Evolutionary conservation across 2,797 vertebrate genomes (phyloP), one percentile per base, ranked within the genome.

Genomic region (Anomalospiza imberbis): DNA sequence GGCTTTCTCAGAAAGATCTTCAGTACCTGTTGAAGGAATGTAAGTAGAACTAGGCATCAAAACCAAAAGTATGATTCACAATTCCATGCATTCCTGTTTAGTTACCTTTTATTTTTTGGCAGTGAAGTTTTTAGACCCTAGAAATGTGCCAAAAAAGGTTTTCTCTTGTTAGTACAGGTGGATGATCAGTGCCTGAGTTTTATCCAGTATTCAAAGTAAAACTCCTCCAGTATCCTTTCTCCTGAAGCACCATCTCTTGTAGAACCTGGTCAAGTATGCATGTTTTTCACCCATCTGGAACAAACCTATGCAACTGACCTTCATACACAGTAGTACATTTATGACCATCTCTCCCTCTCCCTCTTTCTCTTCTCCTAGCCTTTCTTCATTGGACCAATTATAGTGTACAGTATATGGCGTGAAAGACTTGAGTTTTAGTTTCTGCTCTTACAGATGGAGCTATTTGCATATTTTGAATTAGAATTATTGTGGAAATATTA

Each of bases 301-400:
- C 7, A 90, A 80, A 62, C 2, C 2, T 20, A 10, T 19, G 9
- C n/a, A 83, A 38, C 0, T 40, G 31, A 89, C 40, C 28, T 83
- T 85, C 29, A 48, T 7, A 25, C 10, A 47, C 2, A 74, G 18
- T 32, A 74, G 18, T 32, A 29, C 3, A 25, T 18, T 51, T 55
- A 32, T 16, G 13, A 57, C 4, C 8, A 44, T 19, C 26, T 17
- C 8, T 26, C 17, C 7, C 3, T 13, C 6, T 32, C 3, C 5
- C 8, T 7, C 14, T n/a, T 24, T 18, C 12, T 9, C 17, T 24
- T 11, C 10, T 76, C 9, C 66, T 22, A 2, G 0, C 18, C 38
- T 62, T 85, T 53, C 17, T 55, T 8, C 45, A 10, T 21, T 76
- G 62, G 15, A 68, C 7, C 8, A 42, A 57, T 5, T 28, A 8